A percentile compares a stretch with the other conserved stretches of the same genome.
phyloP scores from a whole-genome alignment of 2,113 vertebrate species.

The Dasyornis broadbenti region DNA sequence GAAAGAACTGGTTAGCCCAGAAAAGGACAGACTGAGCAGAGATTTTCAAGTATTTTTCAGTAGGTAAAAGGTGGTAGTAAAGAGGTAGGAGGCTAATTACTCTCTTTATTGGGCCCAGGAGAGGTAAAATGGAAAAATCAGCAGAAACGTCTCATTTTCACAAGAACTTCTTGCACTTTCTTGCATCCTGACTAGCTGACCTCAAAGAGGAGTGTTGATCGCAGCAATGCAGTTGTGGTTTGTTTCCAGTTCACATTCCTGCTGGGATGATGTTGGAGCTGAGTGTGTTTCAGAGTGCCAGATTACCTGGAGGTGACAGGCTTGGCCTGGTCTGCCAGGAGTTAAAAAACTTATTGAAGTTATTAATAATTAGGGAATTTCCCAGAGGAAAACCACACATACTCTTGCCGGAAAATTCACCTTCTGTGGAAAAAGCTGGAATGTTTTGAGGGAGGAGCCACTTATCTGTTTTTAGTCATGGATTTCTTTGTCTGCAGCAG shows the following conservation, averaged over 20 bases:
- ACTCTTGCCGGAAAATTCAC: neutral
- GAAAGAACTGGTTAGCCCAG: neutral
- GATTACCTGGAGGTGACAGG: neutral
- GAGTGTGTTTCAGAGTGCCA: neutral
- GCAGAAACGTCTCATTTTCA: neutral
- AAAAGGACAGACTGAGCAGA: neutral
- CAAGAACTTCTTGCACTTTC: neutral
- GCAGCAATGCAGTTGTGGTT: neutral
- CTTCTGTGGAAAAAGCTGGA: neutral
- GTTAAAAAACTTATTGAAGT: neutral
- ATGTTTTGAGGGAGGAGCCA: neutral
- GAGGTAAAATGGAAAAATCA: neutral
- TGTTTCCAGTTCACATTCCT: neutral
- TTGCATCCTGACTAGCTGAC: neutral
- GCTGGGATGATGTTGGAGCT: rapidly evolving
- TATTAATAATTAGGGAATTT: neutral
- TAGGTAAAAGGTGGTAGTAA: neutral
- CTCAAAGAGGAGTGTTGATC: neutral
- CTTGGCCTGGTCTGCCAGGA: neutral
- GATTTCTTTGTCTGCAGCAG: neutral
- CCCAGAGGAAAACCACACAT: neutral
- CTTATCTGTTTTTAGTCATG: neutral
- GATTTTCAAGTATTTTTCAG: neutral
- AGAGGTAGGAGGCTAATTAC: neutral
- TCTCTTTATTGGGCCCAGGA: neutral